Conservation (phyloP, 2,797 vertebrate genomes). For the Heteromormyrus szaboi region DNA sequence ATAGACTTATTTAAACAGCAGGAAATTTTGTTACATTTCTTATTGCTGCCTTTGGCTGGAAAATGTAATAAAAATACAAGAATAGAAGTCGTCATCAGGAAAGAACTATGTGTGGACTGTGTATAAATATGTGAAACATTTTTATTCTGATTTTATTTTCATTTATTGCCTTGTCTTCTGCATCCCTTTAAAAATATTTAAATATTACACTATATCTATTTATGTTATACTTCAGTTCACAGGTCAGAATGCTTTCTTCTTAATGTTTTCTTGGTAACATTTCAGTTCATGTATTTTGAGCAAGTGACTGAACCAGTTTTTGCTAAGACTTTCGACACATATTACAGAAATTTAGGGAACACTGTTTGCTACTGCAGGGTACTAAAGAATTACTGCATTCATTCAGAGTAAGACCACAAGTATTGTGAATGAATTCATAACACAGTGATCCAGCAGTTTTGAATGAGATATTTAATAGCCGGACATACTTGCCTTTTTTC, state of each 20-base stretch:
- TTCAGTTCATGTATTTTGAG: background rate
- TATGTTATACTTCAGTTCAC: background rate
- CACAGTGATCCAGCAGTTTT: background rate
- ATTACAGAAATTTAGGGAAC: background rate
- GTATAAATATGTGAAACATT: background rate
- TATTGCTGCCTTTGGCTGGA: background rate
- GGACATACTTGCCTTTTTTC: background rate
- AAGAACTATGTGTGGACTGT: background rate
- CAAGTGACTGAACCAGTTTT: background rate
- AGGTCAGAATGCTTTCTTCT: background rate
- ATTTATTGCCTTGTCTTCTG: background rate
- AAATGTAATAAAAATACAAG: background rate
- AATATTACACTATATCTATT: background rate
- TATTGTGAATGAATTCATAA: background rate
- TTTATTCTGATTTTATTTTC: background rate
- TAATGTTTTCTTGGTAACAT: background rate
- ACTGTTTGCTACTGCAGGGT: background rate
- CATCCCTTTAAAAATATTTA: background rate
- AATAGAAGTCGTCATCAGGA: background rate
- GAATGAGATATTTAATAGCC: background rate
- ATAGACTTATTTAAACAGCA: background rate
- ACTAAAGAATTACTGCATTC: background rate
- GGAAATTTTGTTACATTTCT: background rate
- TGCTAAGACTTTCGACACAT: background rate
- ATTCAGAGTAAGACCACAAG: background rate